Evolutionary conservation across 2,797 vertebrate genomes (phyloP), one percentile per base, ranked within the genome.

Genomic region (Lerista edwardsae): DNA sequence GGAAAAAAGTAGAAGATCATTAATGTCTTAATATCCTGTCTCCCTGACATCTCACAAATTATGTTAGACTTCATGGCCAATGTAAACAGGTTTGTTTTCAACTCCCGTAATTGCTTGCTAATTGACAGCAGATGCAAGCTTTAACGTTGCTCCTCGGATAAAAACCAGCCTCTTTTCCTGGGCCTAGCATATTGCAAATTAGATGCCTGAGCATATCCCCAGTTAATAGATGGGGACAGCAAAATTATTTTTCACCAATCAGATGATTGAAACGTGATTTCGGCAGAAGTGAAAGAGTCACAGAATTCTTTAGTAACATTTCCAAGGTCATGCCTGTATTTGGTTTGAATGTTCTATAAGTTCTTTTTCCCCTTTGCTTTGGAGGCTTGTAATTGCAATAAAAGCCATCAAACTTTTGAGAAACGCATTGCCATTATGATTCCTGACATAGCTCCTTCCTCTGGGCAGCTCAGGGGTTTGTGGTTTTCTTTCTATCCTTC

Each of bases 11-110:
- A 90, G 84, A 83, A 82, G 87, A 92, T 94, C 90, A 94, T 95
- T 95, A 94, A 94, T 87, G 90, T 89, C 91, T 94, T 94, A 93
- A 95, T 94, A 93, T 88, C 89, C 91, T 83, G 80, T 86, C 90
- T 88, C 94, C 90, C 88, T 94, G 91, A 95, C 94, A 90, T 94
- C 93, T 93, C 93, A 91, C 92, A 93, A 95, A 95, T 94, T 93
- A 93, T 93, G 88, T 83, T 79, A 87, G 73, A 85, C 92, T 94
- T 87, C 81, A 83, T 75, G 93, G 90, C 90, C 91, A 92, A 93
- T 79, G 83, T 89, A 90, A 93, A 91, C 89, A 94, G 89, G 88
- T 93, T 94, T 93, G 84, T 88, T 93, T 92, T 93, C 88, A 92
- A 88, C 89, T 93, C 93, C 92, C 87, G 90, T 94, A 91, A 93